phyloP scores from a whole-genome alignment of 2,797 vertebrate genomes.

The Phyllotis vaccarum region DNA sequence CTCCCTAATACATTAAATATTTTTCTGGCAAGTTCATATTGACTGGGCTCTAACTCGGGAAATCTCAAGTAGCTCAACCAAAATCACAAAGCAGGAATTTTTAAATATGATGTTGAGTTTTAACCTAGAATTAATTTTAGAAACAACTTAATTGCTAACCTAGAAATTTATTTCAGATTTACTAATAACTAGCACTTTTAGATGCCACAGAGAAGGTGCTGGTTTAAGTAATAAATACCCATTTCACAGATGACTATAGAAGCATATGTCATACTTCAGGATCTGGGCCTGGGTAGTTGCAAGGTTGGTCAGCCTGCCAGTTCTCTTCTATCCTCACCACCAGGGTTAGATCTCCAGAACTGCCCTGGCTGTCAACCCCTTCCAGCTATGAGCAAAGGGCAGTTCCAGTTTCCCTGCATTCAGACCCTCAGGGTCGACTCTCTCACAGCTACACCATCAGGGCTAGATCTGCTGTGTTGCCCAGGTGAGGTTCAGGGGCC shows the following conservation, averaged over 20 bases:
- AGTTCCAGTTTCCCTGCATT: neutral
- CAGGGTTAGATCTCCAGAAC: neutral
- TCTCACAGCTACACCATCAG: neutral
- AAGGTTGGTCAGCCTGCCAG: neutral
- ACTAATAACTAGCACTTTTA: neutral
- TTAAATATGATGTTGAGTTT: neutral
- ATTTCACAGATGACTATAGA: neutral
- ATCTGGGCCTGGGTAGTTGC: neutral
- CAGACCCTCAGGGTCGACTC: neutral
- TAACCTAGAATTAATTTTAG: conserved; percentile 9
- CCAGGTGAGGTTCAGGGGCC: neutral
- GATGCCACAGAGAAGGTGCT: neutral
- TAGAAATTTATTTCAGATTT: neutral
- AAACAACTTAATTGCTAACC: neutral
- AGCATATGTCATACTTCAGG: neutral
- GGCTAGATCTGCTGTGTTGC: neutral
- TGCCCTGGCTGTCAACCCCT: neutral
- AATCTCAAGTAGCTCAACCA: neutral
- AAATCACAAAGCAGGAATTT: neutral
- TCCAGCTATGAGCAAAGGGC: neutral
- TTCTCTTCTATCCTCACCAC: neutral
- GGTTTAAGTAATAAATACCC: neutral
- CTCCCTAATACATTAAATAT: neutral
- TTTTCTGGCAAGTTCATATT: neutral
- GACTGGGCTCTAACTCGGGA: neutral